Base-by-base conservation (phyloP, 2,797 vertebrate species). In the Eutrigla gurnardus region DNA sequence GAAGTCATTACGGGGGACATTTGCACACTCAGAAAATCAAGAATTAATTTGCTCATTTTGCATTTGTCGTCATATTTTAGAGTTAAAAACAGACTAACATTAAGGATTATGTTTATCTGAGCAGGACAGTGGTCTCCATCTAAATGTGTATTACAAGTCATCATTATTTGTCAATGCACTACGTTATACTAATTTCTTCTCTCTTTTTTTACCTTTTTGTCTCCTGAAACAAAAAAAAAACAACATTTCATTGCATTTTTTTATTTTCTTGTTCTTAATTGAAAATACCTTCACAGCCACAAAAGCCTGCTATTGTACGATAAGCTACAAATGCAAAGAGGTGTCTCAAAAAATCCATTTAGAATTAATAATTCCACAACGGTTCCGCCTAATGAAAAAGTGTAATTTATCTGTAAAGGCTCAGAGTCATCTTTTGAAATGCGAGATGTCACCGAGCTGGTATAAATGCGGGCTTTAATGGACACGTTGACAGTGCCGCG, bases 371-470 rank as follows among this genome's bases (percentile, higher is more conserved):
- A 93, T 89, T 82, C 85, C 76, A 68, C 87, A 90, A 92, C 76
- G 91, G 69, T 87, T 85, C 84, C 77, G 86, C 81, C 89, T 93
- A 92, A 94, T 93, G 91, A 94, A 94, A 60, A 91, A 81, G 82
- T 90, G 87, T 90, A 87, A 94, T 94, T 93, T 92, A 93, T 95
- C 91, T 91, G 86, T 90, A 93, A 91, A 84, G 89, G 85, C 84
- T 90, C 86, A 77, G 82, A 91, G 89, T 91, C 88, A 80, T 92
- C 89, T 93, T 25, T 90, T 91, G 91, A 93, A 95, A 94, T 87
- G 91, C 78, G 80, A 94, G 91, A 93, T 94, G 93, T 93, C 94
- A 94, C 88, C 73, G 83, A 92, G 86, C 89, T 67, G 77, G 81
- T 90, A 92, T 72, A 91, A 94, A 93, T 89, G 89, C 81, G 71